Conservation (phyloP, 1,140 invertebrate genomes). For the Amyelois transitella region DNA sequence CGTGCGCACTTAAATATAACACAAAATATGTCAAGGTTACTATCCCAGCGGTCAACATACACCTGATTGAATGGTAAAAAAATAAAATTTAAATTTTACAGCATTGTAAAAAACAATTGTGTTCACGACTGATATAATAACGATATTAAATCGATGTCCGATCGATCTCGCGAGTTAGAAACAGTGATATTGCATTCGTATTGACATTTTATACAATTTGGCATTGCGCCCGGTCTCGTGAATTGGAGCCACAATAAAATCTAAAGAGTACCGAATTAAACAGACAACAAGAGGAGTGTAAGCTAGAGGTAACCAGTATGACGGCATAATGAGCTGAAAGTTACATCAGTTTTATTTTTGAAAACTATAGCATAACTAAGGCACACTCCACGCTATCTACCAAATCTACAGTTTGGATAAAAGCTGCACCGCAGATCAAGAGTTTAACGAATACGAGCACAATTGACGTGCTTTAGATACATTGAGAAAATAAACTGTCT, state of each 20-base stretch:
- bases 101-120: neutral
- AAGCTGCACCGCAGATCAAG: too few species aligned
- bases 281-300: constrained; percentile 35
- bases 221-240: constrained; percentile 45
- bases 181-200: constrained; percentile 65
- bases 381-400: too few species aligned
- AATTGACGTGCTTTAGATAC: too few species aligned
- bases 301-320: constrained; percentile 36
- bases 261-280: constrained; percentile 42
- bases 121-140: neutral
- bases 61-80: neutral
- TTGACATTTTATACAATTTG: constrained; percentile 65
- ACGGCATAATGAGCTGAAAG: neutral
- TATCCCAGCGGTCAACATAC: constrained; percentile 17
- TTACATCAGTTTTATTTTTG: too few species aligned
- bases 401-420: too few species aligned
- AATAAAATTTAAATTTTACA: neutral
- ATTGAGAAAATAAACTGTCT: too few species aligned
- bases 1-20: constrained; percentile 28
- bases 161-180: constrained; percentile 36
- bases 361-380: too few species aligned
- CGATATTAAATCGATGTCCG: constrained; percentile 14
- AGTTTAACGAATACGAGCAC: too few species aligned
- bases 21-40: constrained; percentile 32
- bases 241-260: constrained; percentile 52